Conservation (phyloP, 2,888 invertebrate species). For the Stegana nigrithorax region DNA sequence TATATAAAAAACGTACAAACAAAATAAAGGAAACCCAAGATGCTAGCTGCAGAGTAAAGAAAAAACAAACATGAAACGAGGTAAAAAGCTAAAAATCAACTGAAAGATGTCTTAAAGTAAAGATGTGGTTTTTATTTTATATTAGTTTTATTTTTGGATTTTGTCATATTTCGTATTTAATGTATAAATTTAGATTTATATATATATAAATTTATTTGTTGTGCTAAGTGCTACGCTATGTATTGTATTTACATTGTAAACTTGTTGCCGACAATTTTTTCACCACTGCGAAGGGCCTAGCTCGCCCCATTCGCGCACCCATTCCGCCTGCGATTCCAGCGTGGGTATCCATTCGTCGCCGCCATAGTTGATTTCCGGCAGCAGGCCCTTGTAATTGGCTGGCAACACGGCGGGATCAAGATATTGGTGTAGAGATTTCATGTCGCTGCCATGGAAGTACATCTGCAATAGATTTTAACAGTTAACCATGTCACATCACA, state of each 20-base stretch:
- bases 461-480: constrained; percentile 71
- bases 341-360: constrained; percentile 83
- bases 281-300: constrained; percentile 74
- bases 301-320: constrained; percentile 77
- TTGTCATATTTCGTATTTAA: background rate
- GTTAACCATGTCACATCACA: background rate
- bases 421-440: constrained; percentile 81
- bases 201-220: background rate
- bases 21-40: too few relatives aligned
- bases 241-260: background rate
- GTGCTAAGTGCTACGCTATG: too few relatives aligned
- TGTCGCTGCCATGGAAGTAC: constrained; percentile 85
- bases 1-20: too few relatives aligned
- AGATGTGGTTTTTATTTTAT: background rate
- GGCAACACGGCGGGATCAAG: constrained; percentile 78
- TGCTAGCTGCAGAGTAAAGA: too few relatives aligned
- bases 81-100: too few relatives aligned
- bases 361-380: constrained; percentile 81
- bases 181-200: background rate
- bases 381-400: constrained; percentile 79
- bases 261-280: constrained; percentile 7
- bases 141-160: background rate
- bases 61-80: too few relatives aligned
- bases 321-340: constrained; percentile 74
- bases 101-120: too few relatives aligned